A percentile compares a stretch with the other conserved stretches of the same genome.
Conservation (phyloP, 1,140 invertebrate species). For the Calliopsis andreniformis region DNA sequence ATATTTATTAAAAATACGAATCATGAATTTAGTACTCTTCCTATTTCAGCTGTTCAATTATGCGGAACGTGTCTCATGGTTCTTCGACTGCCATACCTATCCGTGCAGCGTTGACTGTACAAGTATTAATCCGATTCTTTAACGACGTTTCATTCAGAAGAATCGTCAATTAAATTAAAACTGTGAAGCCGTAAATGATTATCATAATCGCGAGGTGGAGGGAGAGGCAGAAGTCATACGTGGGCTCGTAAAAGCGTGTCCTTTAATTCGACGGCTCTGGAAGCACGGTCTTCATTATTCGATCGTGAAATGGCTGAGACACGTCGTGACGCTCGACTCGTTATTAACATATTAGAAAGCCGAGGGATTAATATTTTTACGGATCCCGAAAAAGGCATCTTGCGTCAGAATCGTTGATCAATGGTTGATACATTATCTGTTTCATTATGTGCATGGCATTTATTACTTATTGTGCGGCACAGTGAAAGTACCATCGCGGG, state of each 20-base stretch:
- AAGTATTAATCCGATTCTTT: slow-evolving; percentile 5
- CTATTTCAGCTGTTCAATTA: slow-evolving; percentile 5
- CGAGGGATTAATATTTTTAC: slow-evolving; percentile 38
- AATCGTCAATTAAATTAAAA: slow-evolving; percentile 21
- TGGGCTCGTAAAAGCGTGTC: slow-evolving; percentile 9
- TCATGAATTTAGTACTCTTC: no score
- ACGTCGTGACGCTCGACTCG: slow-evolving; percentile 24
- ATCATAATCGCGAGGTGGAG: not conserved
- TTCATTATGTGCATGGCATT: slow-evolving; percentile 46
- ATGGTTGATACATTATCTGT: slow-evolving; percentile 45
- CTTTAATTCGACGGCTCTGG: slow-evolving; percentile 15
- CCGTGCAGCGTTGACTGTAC: not conserved
- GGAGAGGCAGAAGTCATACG: not conserved
- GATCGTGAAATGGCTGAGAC: slow-evolving; percentile 39
- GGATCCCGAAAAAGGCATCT: slow-evolving; percentile 23
- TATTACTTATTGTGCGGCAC: slow-evolving; percentile 50
- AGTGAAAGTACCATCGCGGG: slow-evolving; percentile 29
- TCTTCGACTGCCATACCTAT: not conserved
- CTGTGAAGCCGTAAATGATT: slow-evolving; percentile 2
- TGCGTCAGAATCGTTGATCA: slow-evolving; percentile 43
- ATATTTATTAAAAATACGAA: slow-evolving; percentile 7
- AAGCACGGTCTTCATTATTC: slow-evolving; percentile 20
- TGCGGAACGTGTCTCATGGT: not conserved
- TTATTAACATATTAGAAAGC: slow-evolving; percentile 51
- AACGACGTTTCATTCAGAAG: not conserved